phyloP scores from a whole-genome alignment of 2,797 vertebrate genomes.

The Gallinago stenura region DNA sequence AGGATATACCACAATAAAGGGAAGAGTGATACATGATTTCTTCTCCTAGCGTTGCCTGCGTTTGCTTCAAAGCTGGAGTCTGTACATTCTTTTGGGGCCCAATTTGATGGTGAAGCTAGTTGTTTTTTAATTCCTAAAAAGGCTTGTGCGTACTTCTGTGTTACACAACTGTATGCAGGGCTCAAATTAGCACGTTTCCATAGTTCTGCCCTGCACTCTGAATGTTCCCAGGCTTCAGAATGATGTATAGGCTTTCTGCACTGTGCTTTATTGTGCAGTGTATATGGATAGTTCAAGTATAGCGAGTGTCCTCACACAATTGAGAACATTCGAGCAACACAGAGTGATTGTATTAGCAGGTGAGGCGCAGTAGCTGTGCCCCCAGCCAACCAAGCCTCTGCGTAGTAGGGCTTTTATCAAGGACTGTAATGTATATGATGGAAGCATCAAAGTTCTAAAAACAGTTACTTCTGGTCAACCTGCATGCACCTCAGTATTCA shows the following conservation, averaged over 20 bases:
- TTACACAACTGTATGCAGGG: neutral
- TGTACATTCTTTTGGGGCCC: neutral
- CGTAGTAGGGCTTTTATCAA: neutral
- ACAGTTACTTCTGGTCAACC: neutral
- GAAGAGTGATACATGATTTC: neutral
- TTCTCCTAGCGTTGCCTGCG: neutral
- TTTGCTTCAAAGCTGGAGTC: neutral
- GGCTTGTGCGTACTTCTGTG: neutral
- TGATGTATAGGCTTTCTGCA: conserved; percentile 54
- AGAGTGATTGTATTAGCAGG: conserved; percentile 58
- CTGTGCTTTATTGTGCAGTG: conserved; percentile 56
- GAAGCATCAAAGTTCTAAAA: neutral
- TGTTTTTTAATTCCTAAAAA: conserved; percentile 28
- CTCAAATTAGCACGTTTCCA: conserved; percentile 21
- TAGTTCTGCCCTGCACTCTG: conserved; percentile 13
- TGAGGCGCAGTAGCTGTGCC: conserved; percentile 25
- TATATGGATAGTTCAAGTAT: conserved; percentile 51
- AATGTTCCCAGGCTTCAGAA: conserved; percentile 13
- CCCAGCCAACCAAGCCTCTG: conserved; percentile 15
- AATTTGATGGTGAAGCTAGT: neutral
- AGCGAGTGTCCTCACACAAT: conserved; percentile 53
- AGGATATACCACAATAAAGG: neutral
- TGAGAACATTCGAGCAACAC: conserved; percentile 57
- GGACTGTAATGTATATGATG: neutral
- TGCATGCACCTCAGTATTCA: neutral